phyloP scores from a whole-genome alignment of 2,113 vertebrate genomes.

The Plotosus lineatus region DNA sequence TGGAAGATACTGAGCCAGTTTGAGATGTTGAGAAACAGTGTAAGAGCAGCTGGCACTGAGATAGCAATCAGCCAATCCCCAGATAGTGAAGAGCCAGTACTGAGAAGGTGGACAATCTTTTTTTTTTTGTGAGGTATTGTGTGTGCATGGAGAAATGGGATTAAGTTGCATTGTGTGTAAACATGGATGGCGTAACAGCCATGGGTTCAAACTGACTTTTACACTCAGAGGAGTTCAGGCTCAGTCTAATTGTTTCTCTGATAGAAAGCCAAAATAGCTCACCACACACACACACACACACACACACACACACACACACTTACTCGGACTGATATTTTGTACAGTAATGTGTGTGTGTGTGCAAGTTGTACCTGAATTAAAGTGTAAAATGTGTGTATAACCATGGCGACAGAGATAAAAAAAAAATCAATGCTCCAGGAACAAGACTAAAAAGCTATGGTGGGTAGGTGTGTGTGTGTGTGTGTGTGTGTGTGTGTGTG shows the following conservation, averaged over 20 bases:
- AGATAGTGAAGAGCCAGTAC: no score
- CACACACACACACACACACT: neutral
- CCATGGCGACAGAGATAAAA: neutral
- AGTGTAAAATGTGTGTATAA: neutral
- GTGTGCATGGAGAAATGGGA: neutral
- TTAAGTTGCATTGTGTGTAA: neutral
- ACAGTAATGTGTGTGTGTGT: slow-evolving; percentile 4
- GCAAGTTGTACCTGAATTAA: neutral
- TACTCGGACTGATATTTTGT: neutral
- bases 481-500: neutral
- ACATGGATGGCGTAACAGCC: neutral
- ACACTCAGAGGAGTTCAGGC: neutral
- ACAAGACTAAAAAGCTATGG: neutral
- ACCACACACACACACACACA: neutral
- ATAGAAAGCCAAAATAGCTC: slow-evolving; percentile 19
- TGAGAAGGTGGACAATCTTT: no score
- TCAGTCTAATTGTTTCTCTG: neutral
- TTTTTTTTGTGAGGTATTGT: no score
- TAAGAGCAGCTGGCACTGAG: neutral
- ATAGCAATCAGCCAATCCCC: no score
- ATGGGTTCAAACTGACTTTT: neutral
- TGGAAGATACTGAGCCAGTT: neutral
- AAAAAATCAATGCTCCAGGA: neutral
- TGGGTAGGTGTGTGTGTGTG: neutral
- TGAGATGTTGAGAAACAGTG: neutral